Conservation (phyloP, 2,888 invertebrate genomes). For the Acanthopleura granulata region DNA sequence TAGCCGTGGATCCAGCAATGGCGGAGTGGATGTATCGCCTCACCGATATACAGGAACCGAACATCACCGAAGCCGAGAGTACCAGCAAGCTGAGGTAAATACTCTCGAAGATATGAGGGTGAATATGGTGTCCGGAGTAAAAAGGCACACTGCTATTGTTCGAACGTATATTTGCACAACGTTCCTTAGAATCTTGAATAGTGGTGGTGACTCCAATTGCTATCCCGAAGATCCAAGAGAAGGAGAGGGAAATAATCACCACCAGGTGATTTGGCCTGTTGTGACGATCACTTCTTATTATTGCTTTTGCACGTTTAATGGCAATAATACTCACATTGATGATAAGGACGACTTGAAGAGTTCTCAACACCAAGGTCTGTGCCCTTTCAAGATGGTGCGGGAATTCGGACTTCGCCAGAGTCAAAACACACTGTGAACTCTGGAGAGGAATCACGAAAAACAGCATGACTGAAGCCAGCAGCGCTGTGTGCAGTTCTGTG, state of each 20-base stretch:
- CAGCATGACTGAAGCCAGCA: background rate
- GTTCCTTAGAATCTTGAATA: background rate
- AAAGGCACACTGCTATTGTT: background rate
- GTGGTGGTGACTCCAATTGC: background rate
- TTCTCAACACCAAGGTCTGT: background rate
- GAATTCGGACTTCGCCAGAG: background rate
- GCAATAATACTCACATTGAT: background rate
- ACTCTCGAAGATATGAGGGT: background rate
- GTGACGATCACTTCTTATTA: background rate
- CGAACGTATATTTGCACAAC: background rate
- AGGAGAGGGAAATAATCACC: background rate
- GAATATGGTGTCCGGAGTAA: background rate
- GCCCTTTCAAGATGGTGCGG: background rate
- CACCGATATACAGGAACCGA: background rate
- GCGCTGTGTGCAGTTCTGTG: background rate
- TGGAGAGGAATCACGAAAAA: background rate
- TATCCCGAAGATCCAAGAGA: background rate
- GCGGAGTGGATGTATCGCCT: background rate
- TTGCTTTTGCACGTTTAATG: background rate
- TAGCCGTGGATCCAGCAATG: background rate
- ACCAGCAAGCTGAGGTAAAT: background rate
- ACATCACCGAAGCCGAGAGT: background rate
- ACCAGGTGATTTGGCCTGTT: background rate
- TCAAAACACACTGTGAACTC: background rate
- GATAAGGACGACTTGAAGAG: background rate